Evolutionary conservation across 1,140 invertebrate genomes (phyloP).

Genomic region (Oedothorax gibbosus): DNA sequence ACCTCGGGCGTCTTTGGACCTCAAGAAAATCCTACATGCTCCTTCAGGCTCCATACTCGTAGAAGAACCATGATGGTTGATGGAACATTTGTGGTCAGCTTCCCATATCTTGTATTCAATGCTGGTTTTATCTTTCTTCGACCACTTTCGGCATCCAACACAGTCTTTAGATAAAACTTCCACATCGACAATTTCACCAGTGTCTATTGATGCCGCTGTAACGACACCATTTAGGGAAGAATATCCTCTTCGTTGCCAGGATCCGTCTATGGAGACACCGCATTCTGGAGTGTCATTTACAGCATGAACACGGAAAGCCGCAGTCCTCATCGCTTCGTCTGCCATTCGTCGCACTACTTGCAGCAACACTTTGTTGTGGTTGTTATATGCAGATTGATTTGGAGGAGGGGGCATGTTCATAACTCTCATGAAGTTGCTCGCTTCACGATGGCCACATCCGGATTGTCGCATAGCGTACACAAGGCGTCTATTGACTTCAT

Average conservation of each 20-base stretch:
- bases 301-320: too few species aligned
- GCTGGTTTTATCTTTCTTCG: neutral
- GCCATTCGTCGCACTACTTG: too few species aligned
- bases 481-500: too few species aligned
- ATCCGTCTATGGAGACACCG: neutral
- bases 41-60: neutral
- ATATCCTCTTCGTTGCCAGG: neutral
- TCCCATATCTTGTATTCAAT: neutral
- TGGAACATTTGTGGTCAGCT: neutral
- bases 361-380: too few species aligned
- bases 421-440: too few species aligned
- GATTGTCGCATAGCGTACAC: too few species aligned
- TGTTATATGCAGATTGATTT: too few species aligned
- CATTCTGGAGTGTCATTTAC: neutral
- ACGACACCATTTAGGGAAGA: neutral
- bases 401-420: too few species aligned
- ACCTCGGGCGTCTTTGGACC: neutral
- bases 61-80: neutral
- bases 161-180: neutral
- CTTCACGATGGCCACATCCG: too few species aligned
- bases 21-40: neutral
- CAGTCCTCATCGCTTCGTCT: neutral
- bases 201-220: neutral
- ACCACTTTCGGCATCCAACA: too few species aligned
- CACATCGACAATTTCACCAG: neutral